Base-by-base conservation (phyloP, 2,888 invertebrate species). In the Drosophila yooni region DNA sequence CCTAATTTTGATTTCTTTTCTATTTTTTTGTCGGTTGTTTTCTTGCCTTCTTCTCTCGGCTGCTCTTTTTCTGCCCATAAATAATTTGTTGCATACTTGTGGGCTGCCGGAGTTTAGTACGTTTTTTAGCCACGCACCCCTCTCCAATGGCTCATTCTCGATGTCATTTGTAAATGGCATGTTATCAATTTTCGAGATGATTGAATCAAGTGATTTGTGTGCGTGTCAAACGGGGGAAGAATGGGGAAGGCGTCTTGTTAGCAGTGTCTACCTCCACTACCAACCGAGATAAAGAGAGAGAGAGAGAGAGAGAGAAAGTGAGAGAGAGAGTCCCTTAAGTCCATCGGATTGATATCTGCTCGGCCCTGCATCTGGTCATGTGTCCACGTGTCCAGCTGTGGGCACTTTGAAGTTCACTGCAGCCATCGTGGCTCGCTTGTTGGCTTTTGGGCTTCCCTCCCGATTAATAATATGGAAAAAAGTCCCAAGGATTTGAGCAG, bases 111-210 rank as follows among this genome's bases (percentile, higher is more conserved):
- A 70, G 65, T 76, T 80, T 68, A 56, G 48, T 56, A 43, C 36
- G 70, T 80, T 80, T 74, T 74, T 75, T 74, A 60, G 60, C 57
- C 61, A 31, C 11, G 10, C 53, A 25, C 18, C 13, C 18, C 18
- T 2, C 18, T 18, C 13, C 2, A 25, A 25, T 18, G 33, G 54
- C 48, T n/a, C 46, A 52, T 74, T 76, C 68, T 80, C 81, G 81
- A 79, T 92, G 91, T 92, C 91, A 92, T 91, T 91, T 91, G 92
- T 91, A 88, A 92, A 92, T 92, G 91, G 90, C 83, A 90, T 92
- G 92, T 89, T 92, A 92, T 92, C 91, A 92, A 92, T 92, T 92
- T 92, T 91, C 91, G 76, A 92, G 91, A 91, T 92, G 91, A 92
- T 92, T 92, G 92, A 92, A 92, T 92, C 90, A 91, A 90, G 89